Conservation (phyloP, 92 coral and sea anemone species). For the Palythoa grandis region DNA sequence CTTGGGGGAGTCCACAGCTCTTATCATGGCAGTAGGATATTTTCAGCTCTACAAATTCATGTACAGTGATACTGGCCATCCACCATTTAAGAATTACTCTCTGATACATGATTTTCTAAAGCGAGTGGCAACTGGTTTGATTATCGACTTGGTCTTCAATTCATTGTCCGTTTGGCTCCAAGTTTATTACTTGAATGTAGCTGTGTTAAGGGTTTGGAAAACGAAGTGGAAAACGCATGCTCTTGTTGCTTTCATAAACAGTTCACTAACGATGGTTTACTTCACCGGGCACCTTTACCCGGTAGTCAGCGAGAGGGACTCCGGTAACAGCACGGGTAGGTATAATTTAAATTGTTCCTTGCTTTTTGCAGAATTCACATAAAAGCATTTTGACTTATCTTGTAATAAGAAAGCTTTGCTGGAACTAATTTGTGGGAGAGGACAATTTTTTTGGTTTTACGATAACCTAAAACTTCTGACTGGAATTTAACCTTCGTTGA, state of each 20-base stretch:
- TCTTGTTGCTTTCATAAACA: slow-evolving; percentile 32
- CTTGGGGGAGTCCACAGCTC: slow-evolving; percentile 59
- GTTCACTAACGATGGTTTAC: slow-evolving; percentile 41
- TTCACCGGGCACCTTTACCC: slow-evolving; percentile 44
- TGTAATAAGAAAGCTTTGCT: no score
- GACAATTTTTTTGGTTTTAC: no score
- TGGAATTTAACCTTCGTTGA: no score
- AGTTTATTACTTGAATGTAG: slow-evolving; percentile 47
- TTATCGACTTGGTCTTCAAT: slow-evolving; percentile 64
- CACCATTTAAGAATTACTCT: slow-evolving; percentile 32
- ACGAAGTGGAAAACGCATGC: slow-evolving; percentile 59
- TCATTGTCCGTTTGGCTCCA: slow-evolving; percentile 58
- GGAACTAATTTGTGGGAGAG: not conserved
- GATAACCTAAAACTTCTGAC: no score
- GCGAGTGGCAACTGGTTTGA: slow-evolving; percentile 51
- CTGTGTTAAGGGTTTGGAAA: slow-evolving; percentile 63
- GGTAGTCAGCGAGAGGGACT: slow-evolving; percentile 24
- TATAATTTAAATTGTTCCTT: slow-evolving; percentile 6
- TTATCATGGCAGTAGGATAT: slow-evolving; percentile 51
- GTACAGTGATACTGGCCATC: slow-evolving; percentile 34
- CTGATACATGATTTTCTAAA: slow-evolving; percentile 39
- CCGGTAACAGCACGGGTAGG: not conserved
- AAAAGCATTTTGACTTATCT: no score
- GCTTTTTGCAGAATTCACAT: slow-evolving; percentile 21
- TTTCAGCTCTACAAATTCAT: slow-evolving; percentile 48